phyloP scores from a whole-genome alignment of 2,113 vertebrate species.

The Cephalopterus ornatus region DNA sequence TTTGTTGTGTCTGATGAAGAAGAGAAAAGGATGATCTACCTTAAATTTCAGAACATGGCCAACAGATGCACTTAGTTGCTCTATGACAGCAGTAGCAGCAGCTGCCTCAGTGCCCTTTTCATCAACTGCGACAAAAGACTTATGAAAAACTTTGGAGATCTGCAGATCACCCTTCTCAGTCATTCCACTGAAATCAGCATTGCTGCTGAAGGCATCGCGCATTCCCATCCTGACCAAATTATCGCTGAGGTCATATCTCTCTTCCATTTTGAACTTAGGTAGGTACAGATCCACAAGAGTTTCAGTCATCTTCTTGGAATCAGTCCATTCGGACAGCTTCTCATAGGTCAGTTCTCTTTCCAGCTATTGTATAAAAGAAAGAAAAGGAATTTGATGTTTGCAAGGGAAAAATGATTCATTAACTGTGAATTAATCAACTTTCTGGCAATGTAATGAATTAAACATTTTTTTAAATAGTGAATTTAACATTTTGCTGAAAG shows the following conservation, averaged over 20 bases:
- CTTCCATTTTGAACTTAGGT: constrained; percentile 82
- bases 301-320: constrained; percentile 73
- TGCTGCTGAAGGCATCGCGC: constrained; percentile 67
- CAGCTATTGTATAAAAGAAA: constrained; percentile 66
- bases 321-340: constrained; percentile 77
- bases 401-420: neutral
- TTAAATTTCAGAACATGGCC: neutral
- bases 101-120: constrained; percentile 90
- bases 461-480: neutral
- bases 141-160: constrained; percentile 84
- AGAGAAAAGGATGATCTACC: constrained; percentile 74
- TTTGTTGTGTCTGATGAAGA: constrained; percentile 73
- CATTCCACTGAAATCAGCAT: constrained; percentile 83
- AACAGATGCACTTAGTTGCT: fast-evolving
- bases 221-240: constrained; percentile 80
- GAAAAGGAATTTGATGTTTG: neutral
- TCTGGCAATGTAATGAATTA: neutral
- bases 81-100: constrained; percentile 74
- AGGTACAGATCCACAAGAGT: constrained; percentile 71
- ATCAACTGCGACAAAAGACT: constrained; percentile 87
- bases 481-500: neutral
- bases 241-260: constrained; percentile 69
- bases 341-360: constrained; percentile 77
- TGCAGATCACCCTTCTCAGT: constrained; percentile 54
- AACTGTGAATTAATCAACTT: neutral